A percentile compares a stretch with the other conserved stretches of the same genome.
Evolutionary conservation across 2,113 vertebrate genomes (phyloP).

Genomic region (Bucco capensis): DNA sequence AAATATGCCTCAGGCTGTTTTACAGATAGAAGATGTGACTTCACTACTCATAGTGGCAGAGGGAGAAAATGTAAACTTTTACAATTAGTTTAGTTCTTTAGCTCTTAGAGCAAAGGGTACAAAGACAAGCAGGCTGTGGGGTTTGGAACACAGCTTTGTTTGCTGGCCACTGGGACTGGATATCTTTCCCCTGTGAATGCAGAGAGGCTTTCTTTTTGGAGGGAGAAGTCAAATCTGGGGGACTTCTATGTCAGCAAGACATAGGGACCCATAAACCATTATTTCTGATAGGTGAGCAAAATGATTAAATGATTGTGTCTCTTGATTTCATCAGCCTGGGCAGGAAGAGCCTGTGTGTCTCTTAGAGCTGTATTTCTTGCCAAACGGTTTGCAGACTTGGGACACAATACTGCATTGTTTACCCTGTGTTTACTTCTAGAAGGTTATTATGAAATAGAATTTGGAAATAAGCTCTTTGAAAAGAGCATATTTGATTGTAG

Average conservation of each 20-base stretch:
- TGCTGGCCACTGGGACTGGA: not conserved
- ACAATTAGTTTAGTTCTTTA: not conserved
- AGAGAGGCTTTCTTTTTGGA: not conserved
- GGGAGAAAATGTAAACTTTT: not conserved
- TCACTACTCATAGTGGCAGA: not conserved
- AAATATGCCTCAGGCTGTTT: not conserved
- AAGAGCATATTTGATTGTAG: not conserved
- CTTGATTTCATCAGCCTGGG: not conserved
- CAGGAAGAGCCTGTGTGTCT: not conserved
- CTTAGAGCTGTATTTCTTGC: not conserved
- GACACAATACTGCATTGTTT: not conserved
- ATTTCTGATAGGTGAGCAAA: not conserved
- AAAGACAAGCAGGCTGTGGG: too few species aligned
- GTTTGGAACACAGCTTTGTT: not conserved
- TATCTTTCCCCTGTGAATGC: not conserved
- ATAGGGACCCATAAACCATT: not conserved
- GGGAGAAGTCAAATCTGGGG: not conserved
- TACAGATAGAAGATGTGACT: not conserved
- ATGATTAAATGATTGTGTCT: not conserved
- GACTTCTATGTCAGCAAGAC: not conserved
- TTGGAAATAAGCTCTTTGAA: not conserved
- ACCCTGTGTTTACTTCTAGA: accelerated
- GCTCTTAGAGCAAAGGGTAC: not conserved
- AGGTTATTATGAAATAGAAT: not conserved
- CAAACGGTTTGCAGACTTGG: not conserved